Base-by-base conservation (phyloP, 2,113 vertebrate genomes). In the Pterocles gutturalis region DNA sequence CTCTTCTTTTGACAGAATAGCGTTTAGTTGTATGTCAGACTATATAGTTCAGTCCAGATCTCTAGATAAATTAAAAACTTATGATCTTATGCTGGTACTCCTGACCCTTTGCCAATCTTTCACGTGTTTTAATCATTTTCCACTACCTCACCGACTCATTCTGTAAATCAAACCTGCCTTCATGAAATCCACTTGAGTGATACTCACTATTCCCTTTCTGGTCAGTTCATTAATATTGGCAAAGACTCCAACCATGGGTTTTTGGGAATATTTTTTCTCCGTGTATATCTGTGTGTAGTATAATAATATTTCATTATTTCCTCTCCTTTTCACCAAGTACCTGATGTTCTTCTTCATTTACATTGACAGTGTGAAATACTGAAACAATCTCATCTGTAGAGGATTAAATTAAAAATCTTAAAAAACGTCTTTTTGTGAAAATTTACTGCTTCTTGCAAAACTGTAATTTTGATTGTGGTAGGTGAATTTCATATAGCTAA, bases 151-250 rank as follows among this genome's bases (percentile, higher is more conserved):
- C 77, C 87, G 83, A 92, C 83, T 93, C 66, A 38, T 94, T 92
- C 76, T 93, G 83, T 92, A 93, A 93, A 91, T 95, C 94, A 94
- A 14, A 87, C 72, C 75, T 92, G 78, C 82, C 71, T 85, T 95
- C 78, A 21, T 85, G 91, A 91, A 96, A 94, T 61, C 62, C 58
- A 82, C 65, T 83, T 90, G 78, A 93, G 72, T 90, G 66, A 84
- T 90, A 77, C 4, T 89, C 73, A 38, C 54, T 67, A 9, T 53
- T 96, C 55, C 43, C 92, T 70, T 95, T 83, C 83, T 2, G 11
- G 41, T 57, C 45, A 73, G 49, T 89, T 95, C 69, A 51, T 83
- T 85, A 80, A 60, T 81, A 82, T 24, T 61, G 64, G 45, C 11
- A 4, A 86, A 89, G 54, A 71, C 24, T 62, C 67, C 49, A 89